These are phyloP conservation scores for Caenorhabditis tropicalis DNA, from an alignment of 1,140 invertebrate species.

Conservation along the genomic window DNA sequence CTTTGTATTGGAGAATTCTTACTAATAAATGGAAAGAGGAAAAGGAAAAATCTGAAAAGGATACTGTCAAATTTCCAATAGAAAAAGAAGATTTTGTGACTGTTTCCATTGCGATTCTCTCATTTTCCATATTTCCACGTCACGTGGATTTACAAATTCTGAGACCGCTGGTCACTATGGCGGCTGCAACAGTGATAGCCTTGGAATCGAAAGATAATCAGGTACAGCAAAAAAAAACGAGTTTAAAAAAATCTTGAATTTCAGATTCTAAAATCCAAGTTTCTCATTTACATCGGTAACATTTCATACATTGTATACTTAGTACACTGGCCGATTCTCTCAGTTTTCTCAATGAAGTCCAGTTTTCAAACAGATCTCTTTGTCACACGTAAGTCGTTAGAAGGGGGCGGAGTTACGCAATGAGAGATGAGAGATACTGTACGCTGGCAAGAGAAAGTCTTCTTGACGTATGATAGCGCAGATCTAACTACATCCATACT, in stretches of 20 bases:
- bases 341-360: not conserved
- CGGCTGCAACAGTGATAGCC: not conserved
- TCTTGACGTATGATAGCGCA: no score
- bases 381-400: not conserved
- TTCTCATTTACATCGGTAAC: not conserved
- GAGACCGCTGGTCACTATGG: not conserved
- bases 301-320: conserved; percentile 43
- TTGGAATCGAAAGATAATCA: not conserved
- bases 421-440: no score
- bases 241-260: not conserved
- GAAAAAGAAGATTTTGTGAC: not conserved
- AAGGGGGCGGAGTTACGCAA: no score
- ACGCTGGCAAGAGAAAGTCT: no score
- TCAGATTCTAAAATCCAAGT: not conserved
- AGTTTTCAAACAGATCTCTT: not conserved
- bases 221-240: not conserved
- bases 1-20: not conserved
- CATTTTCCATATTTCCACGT: not conserved
- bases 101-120: not conserved
- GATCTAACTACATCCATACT: no score
- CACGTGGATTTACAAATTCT: not conserved
- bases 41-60: not conserved
- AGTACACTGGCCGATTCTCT: conserved; percentile 27
- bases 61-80: not conserved
- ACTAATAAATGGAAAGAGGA: not conserved